Conservation (phyloP, 2,113 vertebrate genomes). For the Rattus rattus region DNA sequence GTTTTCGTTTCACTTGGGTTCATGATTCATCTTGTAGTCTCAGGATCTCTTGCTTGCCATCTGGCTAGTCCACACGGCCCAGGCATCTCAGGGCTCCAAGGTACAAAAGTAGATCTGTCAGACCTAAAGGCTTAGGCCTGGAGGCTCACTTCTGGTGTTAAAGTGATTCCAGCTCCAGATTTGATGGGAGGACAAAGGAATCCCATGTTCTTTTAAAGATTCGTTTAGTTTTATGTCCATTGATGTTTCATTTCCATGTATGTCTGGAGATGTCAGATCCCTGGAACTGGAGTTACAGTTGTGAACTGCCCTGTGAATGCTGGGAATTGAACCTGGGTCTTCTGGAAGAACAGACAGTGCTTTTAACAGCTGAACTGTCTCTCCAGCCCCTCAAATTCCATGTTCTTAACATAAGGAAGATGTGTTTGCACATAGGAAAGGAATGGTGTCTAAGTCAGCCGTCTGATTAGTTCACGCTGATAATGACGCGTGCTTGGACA, state of each 20-base stretch:
- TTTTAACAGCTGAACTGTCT: background rate
- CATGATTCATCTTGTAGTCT: background rate
- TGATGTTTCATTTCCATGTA: background rate
- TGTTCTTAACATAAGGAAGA: background rate
- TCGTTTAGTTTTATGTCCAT: background rate
- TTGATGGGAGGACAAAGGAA: background rate
- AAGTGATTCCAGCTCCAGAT: background rate
- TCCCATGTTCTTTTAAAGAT: background rate
- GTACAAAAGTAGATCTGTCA: background rate
- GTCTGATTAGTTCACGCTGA: background rate
- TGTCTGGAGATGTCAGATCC: background rate
- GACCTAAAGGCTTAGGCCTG: background rate
- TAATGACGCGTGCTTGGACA: background rate
- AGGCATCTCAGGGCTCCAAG: background rate
- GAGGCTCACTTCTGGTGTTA: background rate
- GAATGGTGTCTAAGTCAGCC: background rate
- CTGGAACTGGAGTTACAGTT: background rate
- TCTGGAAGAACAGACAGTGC: background rate
- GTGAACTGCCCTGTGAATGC: background rate
- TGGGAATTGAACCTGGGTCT: background rate
- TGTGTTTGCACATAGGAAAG: background rate
- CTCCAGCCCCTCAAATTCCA: background rate
- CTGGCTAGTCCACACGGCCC: background rate
- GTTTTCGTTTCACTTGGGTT: background rate
- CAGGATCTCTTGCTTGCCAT: background rate